Evolutionary conservation across 1,140 invertebrate genomes (phyloP).

Genomic region (Leptoteleia sp.): DNA sequence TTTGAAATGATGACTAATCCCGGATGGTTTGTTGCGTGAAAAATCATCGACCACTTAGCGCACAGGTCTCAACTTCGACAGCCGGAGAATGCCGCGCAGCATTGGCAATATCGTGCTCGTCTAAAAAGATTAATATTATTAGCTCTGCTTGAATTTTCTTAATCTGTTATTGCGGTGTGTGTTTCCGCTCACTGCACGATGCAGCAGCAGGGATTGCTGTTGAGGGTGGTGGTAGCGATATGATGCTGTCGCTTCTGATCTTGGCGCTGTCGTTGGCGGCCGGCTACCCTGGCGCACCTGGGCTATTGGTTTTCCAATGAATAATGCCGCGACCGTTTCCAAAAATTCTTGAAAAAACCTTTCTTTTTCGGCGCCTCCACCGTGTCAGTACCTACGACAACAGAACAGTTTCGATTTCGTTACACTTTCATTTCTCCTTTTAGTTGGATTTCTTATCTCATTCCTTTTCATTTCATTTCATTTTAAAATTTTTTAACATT

Average conservation of each 20-base stretch:
- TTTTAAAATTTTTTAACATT: too few species aligned
- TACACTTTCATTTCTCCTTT: too few species aligned
- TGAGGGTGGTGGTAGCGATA: constrained; percentile 68
- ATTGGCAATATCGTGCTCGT: constrained; percentile 33
- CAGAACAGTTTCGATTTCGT: not conserved
- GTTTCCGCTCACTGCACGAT: constrained; percentile 74
- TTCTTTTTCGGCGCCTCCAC: constrained; percentile 87
- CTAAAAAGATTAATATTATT: constrained; percentile 20
- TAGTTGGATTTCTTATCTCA: too few species aligned
- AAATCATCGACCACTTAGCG: constrained; percentile 24
- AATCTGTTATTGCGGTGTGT: constrained; percentile 5
- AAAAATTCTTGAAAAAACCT: constrained; percentile 91
- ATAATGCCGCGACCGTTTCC: constrained; percentile 91
- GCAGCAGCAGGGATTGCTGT: constrained; percentile 79
- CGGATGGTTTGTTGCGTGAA: not conserved
- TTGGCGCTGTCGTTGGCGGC: constrained; percentile 75
- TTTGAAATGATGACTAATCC: constrained; percentile 3
- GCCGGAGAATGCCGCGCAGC: constrained; percentile 52
- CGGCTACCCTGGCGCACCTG: constrained; percentile 80
- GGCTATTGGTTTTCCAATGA: constrained; percentile 89
- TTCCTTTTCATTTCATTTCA: too few species aligned
- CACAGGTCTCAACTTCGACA: constrained; percentile 27
- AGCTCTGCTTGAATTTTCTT: constrained; percentile 44
- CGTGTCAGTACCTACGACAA: constrained; percentile 84
- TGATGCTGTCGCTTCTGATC: constrained; percentile 69